Evolutionary conservation across 2,797 vertebrate genomes (phyloP).

Genomic region (Protonibea diacanthus): DNA sequence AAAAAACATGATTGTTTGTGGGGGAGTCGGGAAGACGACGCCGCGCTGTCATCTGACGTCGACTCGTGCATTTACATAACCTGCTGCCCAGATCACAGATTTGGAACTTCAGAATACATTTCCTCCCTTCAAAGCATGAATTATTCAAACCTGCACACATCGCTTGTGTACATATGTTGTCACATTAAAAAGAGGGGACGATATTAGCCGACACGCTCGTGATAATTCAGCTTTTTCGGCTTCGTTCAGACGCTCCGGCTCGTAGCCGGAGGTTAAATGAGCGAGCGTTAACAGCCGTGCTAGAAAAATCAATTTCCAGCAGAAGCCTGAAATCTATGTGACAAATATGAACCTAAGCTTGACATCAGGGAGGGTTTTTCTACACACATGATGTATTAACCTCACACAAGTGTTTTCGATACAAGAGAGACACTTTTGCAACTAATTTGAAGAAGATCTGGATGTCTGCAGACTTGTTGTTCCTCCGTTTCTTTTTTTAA

Average conservation of each 20-base stretch:
- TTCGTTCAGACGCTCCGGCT: slow-evolving; percentile 25
- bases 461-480: no score
- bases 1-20: slow-evolving; percentile 50
- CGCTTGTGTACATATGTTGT: slow-evolving; percentile 25
- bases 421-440: neutral
- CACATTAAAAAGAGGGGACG: neutral
- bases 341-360: slow-evolving; percentile 59
- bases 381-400: slow-evolving; percentile 21
- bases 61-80: slow-evolving; percentile 52
- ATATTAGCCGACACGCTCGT: slow-evolving; percentile 11
- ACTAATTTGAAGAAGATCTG: neutral
- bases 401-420: neutral
- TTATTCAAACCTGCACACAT: slow-evolving; percentile 57
- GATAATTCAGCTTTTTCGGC: slow-evolving; percentile 20
- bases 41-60: slow-evolving; percentile 30
- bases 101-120: slow-evolving; percentile 48
- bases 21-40: slow-evolving; percentile 19
- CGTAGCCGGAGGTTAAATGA: slow-evolving; percentile 58
- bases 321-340: slow-evolving; percentile 58
- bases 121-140: slow-evolving; percentile 53
- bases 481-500: no score
- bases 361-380: slow-evolving; percentile 40
- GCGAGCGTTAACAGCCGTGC: slow-evolving; percentile 47
- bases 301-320: slow-evolving; percentile 40
- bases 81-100: slow-evolving; percentile 26